Evolutionary conservation across 2,888 invertebrate genomes (phyloP).

Genomic region (Caenorhabditis zanzibari): DNA sequence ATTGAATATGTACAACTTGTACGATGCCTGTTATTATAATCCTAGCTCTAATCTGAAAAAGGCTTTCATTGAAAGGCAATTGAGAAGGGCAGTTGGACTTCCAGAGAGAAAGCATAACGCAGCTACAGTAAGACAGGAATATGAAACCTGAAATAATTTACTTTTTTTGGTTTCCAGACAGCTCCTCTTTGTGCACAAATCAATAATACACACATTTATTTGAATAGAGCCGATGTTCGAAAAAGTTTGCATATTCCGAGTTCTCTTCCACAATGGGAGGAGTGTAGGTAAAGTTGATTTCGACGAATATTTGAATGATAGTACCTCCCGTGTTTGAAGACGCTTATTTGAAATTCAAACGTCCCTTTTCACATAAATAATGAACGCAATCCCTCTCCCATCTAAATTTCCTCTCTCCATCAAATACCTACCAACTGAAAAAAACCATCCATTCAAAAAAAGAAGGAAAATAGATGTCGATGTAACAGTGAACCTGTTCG

Average conservation of each 20-base stretch:
- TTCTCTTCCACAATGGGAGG: conserved; percentile 70
- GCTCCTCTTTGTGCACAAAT: conserved; percentile 74
- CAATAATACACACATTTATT: conserved; percentile 68
- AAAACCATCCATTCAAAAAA: conserved; percentile 4
- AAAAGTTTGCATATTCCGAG: conserved; percentile 73
- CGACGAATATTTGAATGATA: background rate
- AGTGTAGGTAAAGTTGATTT: conserved; percentile 67
- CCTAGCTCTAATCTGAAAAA: conserved; percentile 48
- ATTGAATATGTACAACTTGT: conserved; percentile 75
- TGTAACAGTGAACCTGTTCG: conserved; percentile 53
- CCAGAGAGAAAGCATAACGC: conserved; percentile 51
- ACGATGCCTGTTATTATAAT: conserved; percentile 70
- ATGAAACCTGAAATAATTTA: background rate
- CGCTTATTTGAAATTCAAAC: background rate
- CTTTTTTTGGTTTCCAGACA: conserved; percentile 36
- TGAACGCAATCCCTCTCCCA: conserved; percentile 7
- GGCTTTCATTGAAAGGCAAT: conserved; percentile 52
- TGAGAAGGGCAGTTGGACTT: conserved; percentile 56
- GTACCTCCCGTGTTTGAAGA: too few relatives aligned
- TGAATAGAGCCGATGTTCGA: conserved; percentile 74
- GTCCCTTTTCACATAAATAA: background rate
- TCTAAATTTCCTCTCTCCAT: background rate
- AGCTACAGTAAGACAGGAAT: conserved; percentile 27
- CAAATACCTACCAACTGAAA: conserved; percentile 15
- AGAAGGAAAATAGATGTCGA: conserved; percentile 5